Base-by-base conservation (phyloP, 2,888 invertebrate genomes). In the Congeria kusceri region DNA sequence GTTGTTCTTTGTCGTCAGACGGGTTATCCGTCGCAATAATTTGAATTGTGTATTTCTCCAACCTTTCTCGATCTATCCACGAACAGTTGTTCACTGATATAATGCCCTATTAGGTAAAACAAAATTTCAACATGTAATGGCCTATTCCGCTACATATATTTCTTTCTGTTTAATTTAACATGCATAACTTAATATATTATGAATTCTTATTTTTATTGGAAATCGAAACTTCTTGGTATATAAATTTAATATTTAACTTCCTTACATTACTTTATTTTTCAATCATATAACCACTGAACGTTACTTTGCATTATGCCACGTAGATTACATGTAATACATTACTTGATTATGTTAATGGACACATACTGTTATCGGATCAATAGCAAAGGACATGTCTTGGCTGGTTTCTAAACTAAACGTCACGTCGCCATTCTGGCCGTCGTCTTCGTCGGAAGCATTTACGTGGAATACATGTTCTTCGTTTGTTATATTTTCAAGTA, bases 21-120 rank as follows among this genome's bases (percentile, higher is more conserved):
- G 83, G 79, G 20, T 74, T 77, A 49, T 83, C 83, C 25, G 44
- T 65, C 0, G 79, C 83, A 18, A 47, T 57, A 9, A 83, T 59
- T 23, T 23, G 5, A 20, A 83, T 59, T 9, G 46, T 68, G 47
- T 77, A 80, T 3, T 15, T 13, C 3, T 46, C 15, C 13, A 0
- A 57, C 0, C 20, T 47, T 68, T 83, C 83, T 29, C 83, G 62
- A 57, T 83, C 79, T 25, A 80, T 29, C 3, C 3, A 18, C 25
- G 53, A 53, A 53, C n/a, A 9, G 5, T 57, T 56, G 0, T n/a
- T 29, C 15, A 80, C 71, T 13, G 23, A 47, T 4, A 83, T 58
- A 13, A 13, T 47, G 20, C 83, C 83, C 83, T 83, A 39, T 23
- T 64, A 65, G n/a, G 9, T 3, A 11, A 20, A 29, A 27, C 23